A percentile compares a stretch with the other conserved stretches of the same genome.
These are phyloP conservation scores for Enteromius unitaeniatus DNA, from an alignment of 2,797 vertebrate genomes.

Conservation along the genomic window DNA sequence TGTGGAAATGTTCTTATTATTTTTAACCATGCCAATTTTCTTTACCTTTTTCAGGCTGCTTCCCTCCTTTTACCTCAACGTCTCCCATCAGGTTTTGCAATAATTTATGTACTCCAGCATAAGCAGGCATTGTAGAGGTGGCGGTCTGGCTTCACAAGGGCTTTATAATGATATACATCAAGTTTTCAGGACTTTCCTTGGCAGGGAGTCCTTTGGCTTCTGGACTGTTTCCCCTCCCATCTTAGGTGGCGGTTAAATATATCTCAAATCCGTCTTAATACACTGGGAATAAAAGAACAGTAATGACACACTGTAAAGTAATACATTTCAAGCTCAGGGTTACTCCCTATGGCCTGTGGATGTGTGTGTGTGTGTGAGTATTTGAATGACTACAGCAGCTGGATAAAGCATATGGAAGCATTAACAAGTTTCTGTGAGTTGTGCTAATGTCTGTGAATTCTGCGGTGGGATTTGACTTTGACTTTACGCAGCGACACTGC, in stretches of 20 bases:
- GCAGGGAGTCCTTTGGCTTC: slow-evolving; percentile 23
- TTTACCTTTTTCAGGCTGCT: not conserved
- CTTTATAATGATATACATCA: slow-evolving; percentile 54
- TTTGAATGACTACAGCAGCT: slow-evolving; percentile 44
- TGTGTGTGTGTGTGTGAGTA: not conserved
- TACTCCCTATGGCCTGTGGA: slow-evolving; percentile 35
- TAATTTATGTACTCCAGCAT: slow-evolving; percentile 53
- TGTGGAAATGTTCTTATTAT: slow-evolving; percentile 41
- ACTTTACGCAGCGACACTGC: slow-evolving; percentile 53
- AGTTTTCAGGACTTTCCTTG: slow-evolving; percentile 46
- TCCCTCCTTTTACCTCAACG: slow-evolving; percentile 4
- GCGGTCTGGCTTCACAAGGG: slow-evolving; percentile 30
- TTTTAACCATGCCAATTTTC: slow-evolving; percentile 37
- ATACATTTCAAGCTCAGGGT: slow-evolving; percentile 44
- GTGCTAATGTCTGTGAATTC: slow-evolving; percentile 54
- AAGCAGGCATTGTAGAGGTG: slow-evolving; percentile 57
- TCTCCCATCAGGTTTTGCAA: slow-evolving; percentile 23
- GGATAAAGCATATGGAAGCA: slow-evolving; percentile 53
- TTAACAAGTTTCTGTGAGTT: slow-evolving; percentile 50
- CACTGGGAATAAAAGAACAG: slow-evolving; percentile 48
- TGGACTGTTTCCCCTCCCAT: slow-evolving; percentile 41
- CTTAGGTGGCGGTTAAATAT: slow-evolving; percentile 33
- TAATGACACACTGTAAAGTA: slow-evolving; percentile 52
- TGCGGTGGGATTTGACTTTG: slow-evolving; percentile 57
- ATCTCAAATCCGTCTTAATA: slow-evolving; percentile 53